phyloP scores from a whole-genome alignment of 2,888 invertebrate species.

The Megastigmus dorsalis region DNA sequence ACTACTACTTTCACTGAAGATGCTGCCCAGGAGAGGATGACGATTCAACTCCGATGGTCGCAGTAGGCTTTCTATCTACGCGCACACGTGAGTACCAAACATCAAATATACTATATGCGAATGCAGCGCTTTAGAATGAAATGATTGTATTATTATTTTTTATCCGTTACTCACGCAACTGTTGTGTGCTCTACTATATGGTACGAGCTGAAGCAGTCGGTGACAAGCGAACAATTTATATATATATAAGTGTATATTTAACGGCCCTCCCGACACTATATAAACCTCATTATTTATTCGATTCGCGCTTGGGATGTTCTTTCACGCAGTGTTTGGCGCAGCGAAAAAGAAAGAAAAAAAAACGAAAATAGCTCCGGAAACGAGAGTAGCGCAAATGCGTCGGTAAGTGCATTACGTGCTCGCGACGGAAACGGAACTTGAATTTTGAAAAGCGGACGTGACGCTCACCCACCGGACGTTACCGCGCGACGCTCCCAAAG shows the following conservation, averaged over 20 bases:
- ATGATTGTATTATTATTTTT: too few relatives aligned
- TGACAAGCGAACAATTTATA: constrained; percentile 2
- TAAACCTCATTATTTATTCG: constrained; percentile 48
- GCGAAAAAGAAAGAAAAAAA: constrained; percentile 20
- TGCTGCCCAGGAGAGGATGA: too few relatives aligned
- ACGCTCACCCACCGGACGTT: constrained; percentile 40
- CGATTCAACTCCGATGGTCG: too few relatives aligned
- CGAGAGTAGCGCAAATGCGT: constrained; percentile 51
- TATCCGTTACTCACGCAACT: too few relatives aligned
- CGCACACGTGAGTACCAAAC: too few relatives aligned
- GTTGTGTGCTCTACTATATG: too few relatives aligned
- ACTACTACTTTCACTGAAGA: too few relatives aligned
- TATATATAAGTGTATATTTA: background rate
- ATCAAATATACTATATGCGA: too few relatives aligned
- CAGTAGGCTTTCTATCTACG: too few relatives aligned
- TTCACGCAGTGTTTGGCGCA: constrained; percentile 47
- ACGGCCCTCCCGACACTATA: background rate
- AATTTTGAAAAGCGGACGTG: constrained; percentile 60
- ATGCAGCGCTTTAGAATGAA: too few relatives aligned
- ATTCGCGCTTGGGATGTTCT: constrained; percentile 27
- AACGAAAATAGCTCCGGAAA: constrained; percentile 48
- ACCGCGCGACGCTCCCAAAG: background rate
- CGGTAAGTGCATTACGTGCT: constrained; percentile 63
- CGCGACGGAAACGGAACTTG: constrained; percentile 59
- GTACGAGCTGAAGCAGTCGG: too few relatives aligned